phyloP scores from a whole-genome alignment of 2,888 invertebrate species.

The Adelphocoris suturalis region DNA sequence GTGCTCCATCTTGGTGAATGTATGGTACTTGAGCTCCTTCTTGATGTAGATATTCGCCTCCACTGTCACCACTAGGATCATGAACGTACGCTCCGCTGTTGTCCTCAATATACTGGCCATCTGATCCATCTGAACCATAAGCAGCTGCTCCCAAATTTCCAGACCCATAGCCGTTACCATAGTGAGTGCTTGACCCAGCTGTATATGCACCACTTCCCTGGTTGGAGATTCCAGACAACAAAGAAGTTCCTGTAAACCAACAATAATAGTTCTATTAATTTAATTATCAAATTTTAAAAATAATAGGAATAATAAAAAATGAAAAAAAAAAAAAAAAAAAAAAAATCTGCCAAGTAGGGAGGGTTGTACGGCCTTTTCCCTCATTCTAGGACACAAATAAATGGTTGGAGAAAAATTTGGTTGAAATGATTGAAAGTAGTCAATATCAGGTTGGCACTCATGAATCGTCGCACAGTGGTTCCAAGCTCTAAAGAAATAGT shows the following conservation, averaged over 20 bases:
- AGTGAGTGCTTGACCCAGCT: slow-evolving; percentile 22
- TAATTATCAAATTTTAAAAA: too few species aligned
- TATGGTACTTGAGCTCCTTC: slow-evolving; percentile 71
- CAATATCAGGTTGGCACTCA: too few species aligned
- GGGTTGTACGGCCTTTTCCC: too few species aligned
- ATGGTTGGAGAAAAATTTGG: too few species aligned
- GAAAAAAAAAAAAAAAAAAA: too few species aligned
- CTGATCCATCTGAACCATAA: slow-evolving; percentile 58
- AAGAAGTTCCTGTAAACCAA: slow-evolving; percentile 70
- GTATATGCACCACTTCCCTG: slow-evolving; percentile 35
- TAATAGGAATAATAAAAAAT: too few species aligned
- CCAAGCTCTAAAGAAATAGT: too few species aligned
- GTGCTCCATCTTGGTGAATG: slow-evolving; percentile 68
- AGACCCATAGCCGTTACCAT: slow-evolving; percentile 63
- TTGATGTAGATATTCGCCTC: slow-evolving; percentile 74
- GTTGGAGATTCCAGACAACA: slow-evolving; percentile 70
- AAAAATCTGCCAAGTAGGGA: too few species aligned
- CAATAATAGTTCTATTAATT: too few species aligned
- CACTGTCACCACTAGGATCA: slow-evolving; percentile 74
- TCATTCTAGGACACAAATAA: too few species aligned
- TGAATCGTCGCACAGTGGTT: too few species aligned
- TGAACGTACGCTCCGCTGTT: slow-evolving; percentile 75
- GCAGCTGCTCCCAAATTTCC: slow-evolving; percentile 78
- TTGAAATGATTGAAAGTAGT: too few species aligned
- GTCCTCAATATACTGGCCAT: slow-evolving; percentile 70